Evolutionary conservation across 2,113 vertebrate genomes (phyloP), one percentile per base, ranked within the genome.

Genomic region (Lethenteron camtschaticum): DNA sequence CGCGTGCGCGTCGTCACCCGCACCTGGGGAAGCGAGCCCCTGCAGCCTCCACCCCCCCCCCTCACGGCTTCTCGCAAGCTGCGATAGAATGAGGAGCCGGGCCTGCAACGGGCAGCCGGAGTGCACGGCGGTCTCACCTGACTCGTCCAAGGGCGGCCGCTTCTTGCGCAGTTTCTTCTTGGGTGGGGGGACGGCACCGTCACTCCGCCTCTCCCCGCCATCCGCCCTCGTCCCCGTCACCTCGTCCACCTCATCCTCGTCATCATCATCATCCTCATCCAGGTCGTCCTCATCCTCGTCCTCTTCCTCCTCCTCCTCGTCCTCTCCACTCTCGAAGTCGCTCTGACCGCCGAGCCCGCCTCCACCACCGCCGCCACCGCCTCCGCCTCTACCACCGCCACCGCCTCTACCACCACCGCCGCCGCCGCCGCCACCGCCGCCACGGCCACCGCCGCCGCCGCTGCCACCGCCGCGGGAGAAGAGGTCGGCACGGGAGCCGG

Each of bases 301-400:
- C 9, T 66, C 63, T 66, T 66, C 63, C 10, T 66, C 63, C 63
- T 66, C 63, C 10, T 66, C 63, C 24, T 66, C 63, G n/a, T 66
- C 63, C 9, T 66, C 63, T 66, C 24, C 63, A 66, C n/a, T 66
- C 63, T 66, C 63, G 24, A 66, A 66, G 11, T 66, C 63, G 10
- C 63, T 66, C 63, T 66, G n/a, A n/a, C 63, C 63, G 10, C n/a
- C n/a, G n/a, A 66, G 63, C 10, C n/a, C n/a, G 10, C n/a, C n/a
- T 24, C 63, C 41, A 5, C 5, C 41, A 7, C 41, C 41, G 41
- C 41, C 41, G 2, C 41, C 41, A 5, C 41, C 41, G 41, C 41
- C 16, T 18, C 16, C 16, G 16, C 16, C 16, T 18, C 16, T 18
- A 18, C 16, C 41, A 20, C 20, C 41, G 6, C 41, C 41, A 1